Conservation (phyloP, 2,797 vertebrate genomes). For the Micromesistius poutassou region DNA sequence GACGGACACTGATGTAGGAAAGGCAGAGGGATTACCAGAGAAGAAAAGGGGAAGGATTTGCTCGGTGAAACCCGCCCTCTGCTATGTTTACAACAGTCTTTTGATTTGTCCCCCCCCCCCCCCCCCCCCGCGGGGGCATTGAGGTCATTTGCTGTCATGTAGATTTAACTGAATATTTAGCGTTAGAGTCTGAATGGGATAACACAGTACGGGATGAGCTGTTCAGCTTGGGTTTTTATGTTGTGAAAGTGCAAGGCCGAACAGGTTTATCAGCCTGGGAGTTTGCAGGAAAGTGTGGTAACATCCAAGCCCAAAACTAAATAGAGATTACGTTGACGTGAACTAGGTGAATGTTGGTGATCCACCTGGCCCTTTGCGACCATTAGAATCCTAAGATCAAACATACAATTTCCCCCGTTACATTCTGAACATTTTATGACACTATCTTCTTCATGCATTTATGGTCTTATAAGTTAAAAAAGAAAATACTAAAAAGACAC, state of each 20-base stretch:
- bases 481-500: too few species aligned
- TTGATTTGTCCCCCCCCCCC: slow-evolving; percentile 49
- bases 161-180: slow-evolving; percentile 1
- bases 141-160: slow-evolving; percentile 31
- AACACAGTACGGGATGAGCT: slow-evolving; percentile 21
- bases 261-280: background rate
- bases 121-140: background rate
- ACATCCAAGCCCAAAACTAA: background rate
- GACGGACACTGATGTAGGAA: slow-evolving; percentile 50
- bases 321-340: background rate
- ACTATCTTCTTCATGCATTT: too few species aligned
- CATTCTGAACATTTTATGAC: background rate
- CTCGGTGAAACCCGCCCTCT: slow-evolving; percentile 63
- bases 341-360: background rate
- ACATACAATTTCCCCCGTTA: background rate
- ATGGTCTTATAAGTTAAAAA: too few species aligned
- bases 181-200: background rate
- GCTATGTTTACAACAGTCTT: slow-evolving; percentile 58
- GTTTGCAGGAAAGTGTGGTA: background rate
- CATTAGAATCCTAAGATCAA: background rate
- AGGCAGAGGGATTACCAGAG: slow-evolving; percentile 54
- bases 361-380: background rate
- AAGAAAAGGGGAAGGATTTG: slow-evolving; percentile 54
- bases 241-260: background rate
- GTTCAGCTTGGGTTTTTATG: background rate